Base-by-base conservation (phyloP, 1,140 invertebrate genomes). In the Pantala flavescens region DNA sequence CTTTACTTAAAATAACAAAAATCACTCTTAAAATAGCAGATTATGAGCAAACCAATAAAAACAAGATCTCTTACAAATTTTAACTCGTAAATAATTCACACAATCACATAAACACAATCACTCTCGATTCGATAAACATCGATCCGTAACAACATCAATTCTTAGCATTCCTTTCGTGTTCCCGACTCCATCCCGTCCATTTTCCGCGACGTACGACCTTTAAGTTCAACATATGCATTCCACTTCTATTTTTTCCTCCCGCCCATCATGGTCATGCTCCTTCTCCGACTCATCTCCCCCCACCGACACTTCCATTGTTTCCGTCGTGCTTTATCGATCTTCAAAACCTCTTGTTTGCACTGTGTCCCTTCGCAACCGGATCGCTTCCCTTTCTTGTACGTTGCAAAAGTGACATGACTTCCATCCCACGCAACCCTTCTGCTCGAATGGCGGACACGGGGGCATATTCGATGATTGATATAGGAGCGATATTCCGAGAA, bases 331-430 rank as follows among this genome's bases (percentile, higher is more conserved):
- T 63, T 63, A 63, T 63, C 49, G 49, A 63, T 63, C 49, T 63
- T 12, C 14, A 63, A 63, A 21, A 63, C 16, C 49, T 63, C 49
- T 63, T 63, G 49, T 63, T 63, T 63, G 49, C 49, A 21, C 49
- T 63, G 49, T 63, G 49, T 63, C 49, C 49, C 49, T 63, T 63
- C 16, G 49, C 49, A 63, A 63, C 49, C 49, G 49, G 49, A 63
- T 21, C 49, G 3, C 12, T 63, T 63, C 49, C 49, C 49, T 63
- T 63, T 63, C 49, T 63, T 63, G 49, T 63, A 63, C 49, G 5
- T 12, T 21, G 49, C 5, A 21, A 14, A 16, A 21, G 49, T 63
- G 49, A 63, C 49, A 63, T 63, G 49, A 63, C 49, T 63, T 63
- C 49, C 49, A 3, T 63, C 49, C 49, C 49, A 19, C 49, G n/a